Evolutionary conservation across 2,888 invertebrate species (phyloP).

Genomic region (Gandaritis pyraliata): DNA sequence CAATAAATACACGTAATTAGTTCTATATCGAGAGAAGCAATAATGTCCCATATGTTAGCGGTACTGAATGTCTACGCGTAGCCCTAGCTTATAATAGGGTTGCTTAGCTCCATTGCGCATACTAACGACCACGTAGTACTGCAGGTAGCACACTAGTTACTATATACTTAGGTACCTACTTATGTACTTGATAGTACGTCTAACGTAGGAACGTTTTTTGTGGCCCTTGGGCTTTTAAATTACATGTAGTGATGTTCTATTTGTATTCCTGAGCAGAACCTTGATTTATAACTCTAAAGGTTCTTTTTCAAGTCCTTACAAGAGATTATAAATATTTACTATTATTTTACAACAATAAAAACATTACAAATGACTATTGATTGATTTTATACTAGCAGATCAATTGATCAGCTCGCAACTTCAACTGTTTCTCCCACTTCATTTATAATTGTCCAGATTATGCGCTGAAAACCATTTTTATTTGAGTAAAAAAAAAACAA

Average conservation of each 20-base stretch:
- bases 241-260: conserved; percentile 2
- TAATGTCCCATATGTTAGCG: conserved; percentile 42
- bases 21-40: conserved; percentile 30
- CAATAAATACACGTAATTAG: conserved; percentile 35
- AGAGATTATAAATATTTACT: neutral
- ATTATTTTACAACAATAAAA: neutral
- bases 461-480: too few species aligned
- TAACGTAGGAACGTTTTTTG: conserved; percentile 18
- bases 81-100: conserved; percentile 24
- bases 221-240: conserved; percentile 6
- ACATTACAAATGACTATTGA: neutral
- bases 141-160: neutral
- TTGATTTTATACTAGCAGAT: too few species aligned
- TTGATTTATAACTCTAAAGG: conserved; percentile 9
- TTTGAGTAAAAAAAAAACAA: too few species aligned
- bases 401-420: too few species aligned
- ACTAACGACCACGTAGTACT: conserved; percentile 21
- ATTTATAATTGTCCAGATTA: too few species aligned
- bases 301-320: neutral
- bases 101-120: conserved; percentile 16
- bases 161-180: neutral
- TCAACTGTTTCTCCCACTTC: too few species aligned
- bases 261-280: conserved; percentile 10
- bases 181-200: conserved; percentile 13
- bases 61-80: conserved; percentile 34